Evolutionary conservation across 2,113 vertebrate genomes (phyloP).

Genomic region (Clarias gariepinus): DNA sequence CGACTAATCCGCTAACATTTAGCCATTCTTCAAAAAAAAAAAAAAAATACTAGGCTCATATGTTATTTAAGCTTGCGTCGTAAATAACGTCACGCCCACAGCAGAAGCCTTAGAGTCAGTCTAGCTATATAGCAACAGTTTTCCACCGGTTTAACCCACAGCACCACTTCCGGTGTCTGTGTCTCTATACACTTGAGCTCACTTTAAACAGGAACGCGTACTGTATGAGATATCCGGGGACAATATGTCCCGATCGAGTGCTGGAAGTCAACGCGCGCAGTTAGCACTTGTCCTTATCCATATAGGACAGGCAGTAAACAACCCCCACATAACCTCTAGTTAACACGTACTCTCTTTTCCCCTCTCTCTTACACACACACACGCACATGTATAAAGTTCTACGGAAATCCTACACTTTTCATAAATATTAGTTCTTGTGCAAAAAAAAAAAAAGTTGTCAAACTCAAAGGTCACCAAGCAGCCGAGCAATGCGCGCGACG

Average conservation of each 20-base stretch:
- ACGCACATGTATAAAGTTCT: background rate
- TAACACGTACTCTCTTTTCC: background rate
- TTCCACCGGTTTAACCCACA: constrained; percentile 36
- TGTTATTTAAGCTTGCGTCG: constrained; percentile 25
- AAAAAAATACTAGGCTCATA: background rate
- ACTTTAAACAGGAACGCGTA: constrained; percentile 46
- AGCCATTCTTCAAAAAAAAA: background rate
- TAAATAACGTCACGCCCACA: constrained; percentile 54
- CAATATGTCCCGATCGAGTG: constrained; percentile 1
- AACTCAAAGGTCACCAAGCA: constrained; percentile 40
- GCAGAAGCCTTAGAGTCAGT: constrained; percentile 17
- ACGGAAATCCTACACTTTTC: background rate
- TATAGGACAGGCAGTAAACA: background rate
- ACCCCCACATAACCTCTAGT: background rate
- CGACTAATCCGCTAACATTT: background rate
- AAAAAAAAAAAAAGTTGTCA: constrained; percentile 55
- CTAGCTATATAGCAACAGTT: constrained; percentile 49
- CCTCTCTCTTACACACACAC: background rate
- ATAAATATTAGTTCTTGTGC: constrained; percentile 35
- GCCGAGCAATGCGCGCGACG: background rate
- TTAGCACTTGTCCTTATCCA: background rate
- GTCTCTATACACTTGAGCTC: constrained; percentile 24
- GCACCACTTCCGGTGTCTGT: background rate
- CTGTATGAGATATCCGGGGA: background rate
- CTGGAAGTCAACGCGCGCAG: constrained; percentile 6